These are phyloP conservation scores for Myiozetetes cayanensis DNA, from an alignment of 2,113 vertebrate species.

Conservation along the genomic window DNA sequence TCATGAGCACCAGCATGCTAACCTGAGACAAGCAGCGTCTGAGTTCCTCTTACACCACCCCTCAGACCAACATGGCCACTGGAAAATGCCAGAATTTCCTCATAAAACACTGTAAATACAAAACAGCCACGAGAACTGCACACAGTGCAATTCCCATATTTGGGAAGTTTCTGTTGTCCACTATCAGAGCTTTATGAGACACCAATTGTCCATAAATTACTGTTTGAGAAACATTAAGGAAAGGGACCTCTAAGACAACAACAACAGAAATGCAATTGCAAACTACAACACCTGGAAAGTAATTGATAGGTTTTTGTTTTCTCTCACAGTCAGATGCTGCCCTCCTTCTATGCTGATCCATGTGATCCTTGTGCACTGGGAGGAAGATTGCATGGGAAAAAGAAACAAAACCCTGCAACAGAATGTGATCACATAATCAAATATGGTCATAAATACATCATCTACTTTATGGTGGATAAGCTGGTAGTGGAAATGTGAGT, in stretches of 20 bases:
- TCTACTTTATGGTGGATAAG: not conserved
- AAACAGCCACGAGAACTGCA: not conserved
- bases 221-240: not conserved
- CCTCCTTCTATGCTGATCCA: not conserved
- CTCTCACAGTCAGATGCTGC: not conserved
- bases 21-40: not conserved
- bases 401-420: not conserved
- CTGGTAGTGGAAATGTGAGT: not conserved
- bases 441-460: not conserved
- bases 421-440: not conserved
- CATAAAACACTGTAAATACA: not conserved
- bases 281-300: not conserved
- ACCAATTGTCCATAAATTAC: not conserved
- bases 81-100: not conserved
- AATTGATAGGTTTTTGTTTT: not conserved
- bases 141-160: not conserved
- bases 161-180: not conserved
- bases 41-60: not conserved
- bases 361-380: not conserved
- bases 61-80: not conserved
- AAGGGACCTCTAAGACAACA: not conserved
- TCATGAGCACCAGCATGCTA: rapidly evolving
- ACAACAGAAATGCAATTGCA: not conserved
- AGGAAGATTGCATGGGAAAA: not conserved
- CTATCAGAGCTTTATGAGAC: not conserved